Evolutionary conservation across 2,113 vertebrate species (phyloP), one percentile per base, ranked within the genome.

Genomic region (Thermophis baileyi): DNA sequence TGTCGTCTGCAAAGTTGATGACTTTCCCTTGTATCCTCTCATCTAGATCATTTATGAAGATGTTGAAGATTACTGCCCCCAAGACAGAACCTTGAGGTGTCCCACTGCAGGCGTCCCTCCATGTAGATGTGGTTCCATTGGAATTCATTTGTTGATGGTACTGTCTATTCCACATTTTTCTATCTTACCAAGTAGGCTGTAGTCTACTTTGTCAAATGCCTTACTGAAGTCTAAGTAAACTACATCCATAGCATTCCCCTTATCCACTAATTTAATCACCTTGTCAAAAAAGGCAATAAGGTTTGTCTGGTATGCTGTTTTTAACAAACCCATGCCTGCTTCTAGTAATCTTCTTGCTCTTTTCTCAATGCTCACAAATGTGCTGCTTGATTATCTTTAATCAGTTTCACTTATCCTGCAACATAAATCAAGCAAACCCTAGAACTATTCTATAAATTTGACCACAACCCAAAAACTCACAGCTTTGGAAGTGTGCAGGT

Each of bases 401-500:
- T 81, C 35, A 40, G 6, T 81, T 35, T 81, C 47, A n/a, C 55
- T 49, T 35, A 47, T 46, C 44, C 1, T 1, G 4, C 69, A 92
- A 44, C 55, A 60, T 30, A 0, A 6, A 60, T 57, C n/a, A 22
- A 30, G 9, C 35, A 44, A 81, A 22, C 25, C 11, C 14, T 49
- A 89, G 4, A 90, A n/a, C 1, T 10, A 10, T 46, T 54, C 3
- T 88, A 51, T 47, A 24, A 51, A 55, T 50, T n/a, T 3, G 8
- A 46, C n/a, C 54, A 57, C 24, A 89, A 44, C 12, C 69, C 55
- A 8, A 8, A 51, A 91, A 97, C 98, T 98, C 89, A 99, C 98
- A 93, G 98, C 97, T 97, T 98, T 97, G 40, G 98, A 98, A 0
- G 98, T 98, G 93, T 99, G 98, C 57, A 99, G 97, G 93, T 98